A percentile compares a stretch with the other conserved stretches of the same genome.
phyloP scores from a whole-genome alignment of 2,888 invertebrate genomes.

The Vanessa cardui region DNA sequence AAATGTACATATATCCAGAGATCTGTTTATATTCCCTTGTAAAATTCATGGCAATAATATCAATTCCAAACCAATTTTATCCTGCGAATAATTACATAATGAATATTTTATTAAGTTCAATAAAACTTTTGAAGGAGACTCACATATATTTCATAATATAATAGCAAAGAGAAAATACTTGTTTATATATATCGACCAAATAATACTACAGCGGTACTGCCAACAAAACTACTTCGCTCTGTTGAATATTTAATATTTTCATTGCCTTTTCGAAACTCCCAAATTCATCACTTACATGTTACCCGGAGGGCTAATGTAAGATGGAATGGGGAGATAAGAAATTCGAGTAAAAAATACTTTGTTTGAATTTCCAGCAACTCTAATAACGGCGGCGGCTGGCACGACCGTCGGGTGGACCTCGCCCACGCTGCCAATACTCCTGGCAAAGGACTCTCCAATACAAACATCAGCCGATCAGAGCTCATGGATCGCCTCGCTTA shows the following conservation, averaged over 20 bases:
- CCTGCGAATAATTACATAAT: too few species aligned
- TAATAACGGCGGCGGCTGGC: slow-evolving; percentile 79
- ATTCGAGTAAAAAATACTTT: slow-evolving; percentile 20
- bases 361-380: slow-evolving; percentile 67
- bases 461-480: slow-evolving; percentile 81
- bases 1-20: too few species aligned
- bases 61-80: too few species aligned
- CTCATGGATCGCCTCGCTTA: slow-evolving; percentile 85
- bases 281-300: slow-evolving; percentile 15
- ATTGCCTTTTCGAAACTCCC: slow-evolving; percentile 16
- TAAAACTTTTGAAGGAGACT: too few species aligned
- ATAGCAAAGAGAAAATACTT: too few species aligned
- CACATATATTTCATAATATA: too few species aligned
- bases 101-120: too few species aligned
- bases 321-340: background rate
- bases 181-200: background rate
- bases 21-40: too few species aligned
- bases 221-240: background rate
- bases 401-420: slow-evolving; percentile 84
- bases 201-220: background rate
- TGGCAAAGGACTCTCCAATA: slow-evolving; percentile 75
- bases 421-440: slow-evolving; percentile 82
- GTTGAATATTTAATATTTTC: slow-evolving; percentile 27
- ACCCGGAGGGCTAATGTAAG: background rate
- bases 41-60: too few species aligned